Percentiles rank a stretch among this genome's conserved stretches.
These are phyloP conservation scores for Agrotis segetum DNA, from an alignment of 2,888 invertebrate genomes.

Conservation along the genomic window DNA sequence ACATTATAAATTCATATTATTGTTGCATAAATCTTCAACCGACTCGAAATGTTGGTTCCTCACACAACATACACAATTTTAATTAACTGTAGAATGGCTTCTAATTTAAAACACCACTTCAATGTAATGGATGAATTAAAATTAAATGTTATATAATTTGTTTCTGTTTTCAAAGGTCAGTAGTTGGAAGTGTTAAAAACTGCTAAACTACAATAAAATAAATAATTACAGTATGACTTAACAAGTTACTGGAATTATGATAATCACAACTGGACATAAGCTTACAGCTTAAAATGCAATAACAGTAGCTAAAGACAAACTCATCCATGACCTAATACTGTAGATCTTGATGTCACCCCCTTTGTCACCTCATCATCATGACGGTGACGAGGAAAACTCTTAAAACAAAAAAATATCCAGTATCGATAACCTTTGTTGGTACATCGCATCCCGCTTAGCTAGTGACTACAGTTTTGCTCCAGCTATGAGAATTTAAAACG, in stretches of 20 bases:
- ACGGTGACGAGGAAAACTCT: conserved; percentile 12
- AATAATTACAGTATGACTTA: not conserved
- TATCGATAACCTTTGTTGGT: conserved; percentile 45
- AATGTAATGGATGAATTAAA: conserved; percentile 5
- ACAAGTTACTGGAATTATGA: not conserved
- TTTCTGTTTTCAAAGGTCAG: conserved; percentile 14
- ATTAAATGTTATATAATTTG: conserved; percentile 6
- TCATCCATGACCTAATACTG: not conserved
- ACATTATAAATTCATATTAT: conserved; percentile 44
- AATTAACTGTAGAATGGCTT: conserved; percentile 48
- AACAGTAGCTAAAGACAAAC: not conserved
- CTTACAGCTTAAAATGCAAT: not conserved
- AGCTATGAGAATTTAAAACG: conserved; percentile 45
- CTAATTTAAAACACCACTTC: conserved; percentile 15
- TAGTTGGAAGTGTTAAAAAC: not conserved
- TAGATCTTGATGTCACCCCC: conserved; percentile 4
- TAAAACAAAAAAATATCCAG: conserved; percentile 38
- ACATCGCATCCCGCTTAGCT: conserved; percentile 48
- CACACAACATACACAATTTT: conserved; percentile 44
- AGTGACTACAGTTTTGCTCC: conserved; percentile 31
- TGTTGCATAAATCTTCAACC: conserved; percentile 45
- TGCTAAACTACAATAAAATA: not conserved
- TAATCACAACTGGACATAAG: not conserved
- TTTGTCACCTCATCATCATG: conserved; percentile 6
- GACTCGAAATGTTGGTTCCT: conserved; percentile 37